Evolutionary conservation across 2,113 vertebrate genomes (phyloP), one percentile per base, ranked within the genome.

Genomic region (Pao palembangensis): DNA sequence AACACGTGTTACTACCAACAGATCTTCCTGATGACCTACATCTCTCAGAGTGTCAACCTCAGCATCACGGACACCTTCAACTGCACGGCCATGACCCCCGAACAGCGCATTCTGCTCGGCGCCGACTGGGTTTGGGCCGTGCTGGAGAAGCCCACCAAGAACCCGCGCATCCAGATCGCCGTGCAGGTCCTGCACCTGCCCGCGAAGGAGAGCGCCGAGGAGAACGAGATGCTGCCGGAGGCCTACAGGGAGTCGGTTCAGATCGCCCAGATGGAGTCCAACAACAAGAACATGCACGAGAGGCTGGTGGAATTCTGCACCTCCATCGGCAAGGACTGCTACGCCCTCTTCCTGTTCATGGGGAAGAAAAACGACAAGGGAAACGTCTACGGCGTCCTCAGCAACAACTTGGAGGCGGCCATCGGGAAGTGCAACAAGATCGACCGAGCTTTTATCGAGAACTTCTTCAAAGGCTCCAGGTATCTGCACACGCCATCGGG

Each of bases 21-120:
- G 83, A 79, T 91, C 74, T 91, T 92, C 70, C 70, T 91, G 34
- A 91, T 91, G 91, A 86, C 86, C 18, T 92, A 89, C 85, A 87
- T 92, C 55, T 25, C 79, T 25, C 84, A 74, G 65, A 91, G 89
- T 7, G 17, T 82, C 23, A 67, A 58, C 57, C 67, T 90, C 16
- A 78, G 88, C 58, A 51, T 91, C 25, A 81, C 73, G 0, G 75
- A 88, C 38, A 51, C 38, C 38, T 84, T 92, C 73, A 91, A 77
- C 76, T 92, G 89, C 76, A 92, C 87, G 0, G 75, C 75, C 69
- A 91, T 91, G 91, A 92, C 87, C 0, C 81, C 75, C 0, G 78
- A 74, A 60, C 91, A 92, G 62, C 76, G 76, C 20, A 46, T 92
- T 64, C 85, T 92, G 6, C 73, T 92, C 23, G 91, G 91, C 3